Evolutionary conservation across 2,888 invertebrate genomes (phyloP), one percentile per base, ranked within the genome.

Genomic region (Drosophila paracracens): DNA sequence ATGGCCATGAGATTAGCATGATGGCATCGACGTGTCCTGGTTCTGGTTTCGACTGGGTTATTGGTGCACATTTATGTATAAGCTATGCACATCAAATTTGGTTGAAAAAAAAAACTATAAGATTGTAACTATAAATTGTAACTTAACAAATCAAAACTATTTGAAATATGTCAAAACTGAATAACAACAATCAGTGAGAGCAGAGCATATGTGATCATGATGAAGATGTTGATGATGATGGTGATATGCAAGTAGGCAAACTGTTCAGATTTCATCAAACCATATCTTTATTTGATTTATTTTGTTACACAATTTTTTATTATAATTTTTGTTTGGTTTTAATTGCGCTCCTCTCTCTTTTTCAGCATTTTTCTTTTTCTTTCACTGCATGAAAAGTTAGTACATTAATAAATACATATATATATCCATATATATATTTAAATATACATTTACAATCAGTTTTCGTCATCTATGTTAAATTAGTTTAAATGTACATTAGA

Each of bases 401-500:
- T 79, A 79, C 61, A 79, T 58, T 56, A 60, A 48, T 36, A 60
- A 52, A 64, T 59, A 59, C 29, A 59, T 63, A 71, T 63, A 62
- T 65, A 36, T 63, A 40, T n/a, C 10, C 21, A 27, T n/a, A 56
- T 43, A 43, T 58, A 40, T 57, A 48, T 48, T 27, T 48, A 21
- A 43, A 21, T 21, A 43, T 64, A 58, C 59, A 35, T n/a, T 54
- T 65, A 64, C 74, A 70, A 70, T 59, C 33, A 52, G 57, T 65
- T 70, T 8, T 64, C 61, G 51, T 76, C 56, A 36, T 54, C 48
- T 75, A 66, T 66, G 31, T 77, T 88, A 80, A 88, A 81, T 86
- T 38, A 56, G 36, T 29, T 56, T 27, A n/a, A 78, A 88, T 81
- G 81, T 83, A 83, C 81, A 86, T 86, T 71, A 78, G 56, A 86